Evolutionary conservation across 2,797 vertebrate genomes (phyloP), one percentile per base, ranked within the genome.

Genomic region (Siniperca scherzeri): DNA sequence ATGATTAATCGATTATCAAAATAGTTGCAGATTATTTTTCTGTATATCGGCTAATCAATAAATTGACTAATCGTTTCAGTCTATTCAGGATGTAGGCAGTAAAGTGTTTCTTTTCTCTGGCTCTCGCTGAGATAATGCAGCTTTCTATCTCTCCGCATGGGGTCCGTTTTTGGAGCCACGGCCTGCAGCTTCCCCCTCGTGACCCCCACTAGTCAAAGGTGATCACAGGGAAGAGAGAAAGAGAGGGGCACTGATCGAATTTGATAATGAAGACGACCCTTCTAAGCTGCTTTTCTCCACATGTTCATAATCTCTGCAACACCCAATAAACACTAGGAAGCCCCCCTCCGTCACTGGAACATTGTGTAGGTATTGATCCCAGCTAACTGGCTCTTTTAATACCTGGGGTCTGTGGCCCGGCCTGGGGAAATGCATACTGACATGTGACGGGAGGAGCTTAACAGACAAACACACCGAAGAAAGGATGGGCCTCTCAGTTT

Each of bases 281-380:
- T 91, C 85, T 96, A 96, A 96, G 94, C 95, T 88, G 93, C 95
- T 95, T 95, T 88, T 87, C 93, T 92, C 94, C 95, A 94, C 94
- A 94, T 94, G 95, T 94, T 94, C 83, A 88, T 92, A 92, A 94
- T 94, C 95, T 94, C 87, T 77, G 82, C 89, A 90, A 93, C 92
- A 91, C 90, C 93, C 91, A 52, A 88, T 88, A 93, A 92, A 94
- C 92, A 92, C 90, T 89, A 86, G 93, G 91, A 94, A 86, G 74
- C 85, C 93, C 94, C 93, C 93, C 92, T 84, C 89, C 91, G 92
- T 93, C 95, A 92, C 88, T 80, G 79, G 68, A 93, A 96, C 95
- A 96, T 95, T 96, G 96, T 96, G 94, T 91, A 42, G 87, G 87
- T 96, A 97, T 97, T 95, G 96, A 96, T 97, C 95, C 91, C 82